Percentiles rank a stretch among this genome's conserved stretches.
Conservation (phyloP, 2,888 invertebrate genomes). For the Tholera decimalis region DNA sequence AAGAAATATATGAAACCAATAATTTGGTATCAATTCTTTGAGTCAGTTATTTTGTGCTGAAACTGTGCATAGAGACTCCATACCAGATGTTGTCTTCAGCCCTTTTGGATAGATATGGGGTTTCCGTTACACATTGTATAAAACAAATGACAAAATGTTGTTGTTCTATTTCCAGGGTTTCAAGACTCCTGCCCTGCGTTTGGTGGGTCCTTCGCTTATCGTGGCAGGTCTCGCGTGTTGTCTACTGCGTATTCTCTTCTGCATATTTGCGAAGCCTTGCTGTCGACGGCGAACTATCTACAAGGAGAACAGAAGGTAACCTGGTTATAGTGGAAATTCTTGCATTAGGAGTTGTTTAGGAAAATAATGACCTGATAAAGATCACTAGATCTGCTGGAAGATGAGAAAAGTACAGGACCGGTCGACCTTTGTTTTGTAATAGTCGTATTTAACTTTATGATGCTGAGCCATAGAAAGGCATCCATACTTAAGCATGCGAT, state of each 20-base stretch:
- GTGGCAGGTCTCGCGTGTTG: constrained; percentile 95
- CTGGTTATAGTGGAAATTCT: background rate
- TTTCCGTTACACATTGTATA: constrained; percentile 1
- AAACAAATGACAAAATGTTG: constrained; percentile 14
- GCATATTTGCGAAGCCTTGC: constrained; percentile 96
- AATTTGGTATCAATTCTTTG: no score
- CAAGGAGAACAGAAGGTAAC: constrained; percentile 92
- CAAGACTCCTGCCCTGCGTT: constrained; percentile 96
- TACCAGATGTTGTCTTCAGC: no score
- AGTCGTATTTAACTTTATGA: no score
- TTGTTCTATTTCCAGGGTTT: constrained; percentile 89
- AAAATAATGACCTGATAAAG: background rate
- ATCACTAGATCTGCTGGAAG: background rate
- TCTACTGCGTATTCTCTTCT: constrained; percentile 95
- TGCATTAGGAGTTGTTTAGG: background rate
- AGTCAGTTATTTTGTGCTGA: no score
- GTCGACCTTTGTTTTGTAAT: no score
- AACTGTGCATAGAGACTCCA: no score
- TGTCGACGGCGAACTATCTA: constrained; percentile 92
- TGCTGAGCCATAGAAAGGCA: no score
- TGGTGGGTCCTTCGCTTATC: constrained; percentile 96
- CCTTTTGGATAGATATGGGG: no score
- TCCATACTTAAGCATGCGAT: background rate
- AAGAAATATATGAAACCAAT: no score
- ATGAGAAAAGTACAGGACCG: background rate